Conservation (phyloP, 2,797 vertebrate species). For the Eurystomus glaucurus region DNA sequence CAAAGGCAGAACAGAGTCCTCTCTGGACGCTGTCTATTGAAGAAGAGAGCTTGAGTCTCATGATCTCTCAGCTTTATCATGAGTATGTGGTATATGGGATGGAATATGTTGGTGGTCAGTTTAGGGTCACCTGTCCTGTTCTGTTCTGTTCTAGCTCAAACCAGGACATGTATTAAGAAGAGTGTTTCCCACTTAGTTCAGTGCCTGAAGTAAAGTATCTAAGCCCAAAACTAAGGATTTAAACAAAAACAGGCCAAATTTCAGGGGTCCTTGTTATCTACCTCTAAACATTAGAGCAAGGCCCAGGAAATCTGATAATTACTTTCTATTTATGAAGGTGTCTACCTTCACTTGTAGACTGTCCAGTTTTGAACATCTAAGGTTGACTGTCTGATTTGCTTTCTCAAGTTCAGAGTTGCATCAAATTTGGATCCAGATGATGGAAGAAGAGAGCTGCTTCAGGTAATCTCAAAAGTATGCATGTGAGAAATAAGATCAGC, state of each 20-base stretch:
- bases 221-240: not conserved
- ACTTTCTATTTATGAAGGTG: not conserved
- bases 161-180: not conserved
- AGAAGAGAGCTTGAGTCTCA: no score
- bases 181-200: not conserved
- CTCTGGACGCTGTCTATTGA: no score
- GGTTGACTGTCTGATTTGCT: not conserved
- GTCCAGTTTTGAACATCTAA: not conserved
- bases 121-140: no score
- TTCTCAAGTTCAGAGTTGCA: not conserved
- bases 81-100: no score
- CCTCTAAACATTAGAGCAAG: not conserved
- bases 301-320: not conserved
- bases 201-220: not conserved
- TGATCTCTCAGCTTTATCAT: no score
- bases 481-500: not conserved
- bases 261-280: fast-evolving
- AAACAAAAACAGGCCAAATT: not conserved
- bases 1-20: no score
- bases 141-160: no score
- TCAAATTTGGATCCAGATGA: not conserved
- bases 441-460: not conserved
- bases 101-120: no score
- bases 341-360: not conserved
- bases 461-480: not conserved